Evolutionary conservation across 1,140 invertebrate genomes (phyloP).

Genomic region (Holotrichia oblita): DNA sequence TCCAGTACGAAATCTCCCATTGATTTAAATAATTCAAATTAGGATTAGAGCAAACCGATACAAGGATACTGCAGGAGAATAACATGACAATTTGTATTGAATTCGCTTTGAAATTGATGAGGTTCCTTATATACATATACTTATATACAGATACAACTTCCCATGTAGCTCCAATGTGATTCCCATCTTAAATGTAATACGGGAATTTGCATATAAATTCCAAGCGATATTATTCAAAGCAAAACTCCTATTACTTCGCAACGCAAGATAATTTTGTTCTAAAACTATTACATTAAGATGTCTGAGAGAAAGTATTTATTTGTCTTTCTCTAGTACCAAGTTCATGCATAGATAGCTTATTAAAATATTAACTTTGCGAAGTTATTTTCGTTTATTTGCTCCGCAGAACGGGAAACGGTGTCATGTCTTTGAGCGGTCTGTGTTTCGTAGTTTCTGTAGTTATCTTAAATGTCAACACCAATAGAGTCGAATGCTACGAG

Average conservation of each 20-base stretch:
- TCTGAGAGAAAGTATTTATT: too few species aligned
- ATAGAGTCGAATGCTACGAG: neutral
- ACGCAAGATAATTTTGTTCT: too few species aligned
- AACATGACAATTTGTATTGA: neutral
- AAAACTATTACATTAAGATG: too few species aligned
- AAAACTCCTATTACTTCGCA: neutral
- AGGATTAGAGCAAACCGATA: neutral
- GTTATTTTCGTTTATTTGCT: neutral
- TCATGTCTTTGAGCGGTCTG: slow-evolving; percentile 3
- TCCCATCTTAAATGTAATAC: neutral
- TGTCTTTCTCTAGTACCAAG: too few species aligned
- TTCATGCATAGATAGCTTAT: neutral
- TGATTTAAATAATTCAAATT: neutral
- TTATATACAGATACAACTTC: neutral
- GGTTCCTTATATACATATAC: too few species aligned
- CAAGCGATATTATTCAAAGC: slow-evolving; percentile 1
- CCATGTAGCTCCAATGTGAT: neutral
- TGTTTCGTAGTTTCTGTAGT: slow-evolving; percentile 5
- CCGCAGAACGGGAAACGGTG: neutral
- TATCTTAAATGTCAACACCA: slow-evolving; percentile 33
- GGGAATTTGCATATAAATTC: neutral
- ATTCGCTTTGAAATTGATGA: neutral
- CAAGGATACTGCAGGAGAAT: neutral
- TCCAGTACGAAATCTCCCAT: neutral
- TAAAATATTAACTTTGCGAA: slow-evolving; percentile 28